These are phyloP conservation scores for Mechanitis messenoides DNA, from an alignment of 2,888 invertebrate species.

Conservation along the genomic window DNA sequence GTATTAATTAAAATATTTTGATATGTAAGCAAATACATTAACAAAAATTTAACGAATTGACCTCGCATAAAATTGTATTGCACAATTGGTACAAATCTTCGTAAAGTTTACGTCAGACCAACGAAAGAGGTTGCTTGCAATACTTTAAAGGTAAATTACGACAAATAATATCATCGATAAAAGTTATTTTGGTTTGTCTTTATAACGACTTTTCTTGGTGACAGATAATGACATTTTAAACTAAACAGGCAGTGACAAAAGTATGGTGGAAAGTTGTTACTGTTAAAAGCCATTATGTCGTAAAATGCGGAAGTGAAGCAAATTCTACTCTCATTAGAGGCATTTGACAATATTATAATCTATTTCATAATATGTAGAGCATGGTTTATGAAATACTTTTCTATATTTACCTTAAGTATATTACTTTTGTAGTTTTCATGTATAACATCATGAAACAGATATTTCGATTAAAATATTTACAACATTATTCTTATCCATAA, in stretches of 20 bases:
- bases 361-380: too few relatives aligned
- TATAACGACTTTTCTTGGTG: too few relatives aligned
- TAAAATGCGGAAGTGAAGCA: slow-evolving; percentile 22
- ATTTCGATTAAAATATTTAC: too few relatives aligned
- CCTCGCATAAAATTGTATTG: slow-evolving; percentile 48
- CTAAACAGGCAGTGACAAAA: slow-evolving; percentile 1
- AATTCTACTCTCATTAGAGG: slow-evolving; percentile 11
- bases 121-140: slow-evolving; percentile 43
- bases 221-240: slow-evolving; percentile 34
- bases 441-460: too few relatives aligned
- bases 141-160: too few relatives aligned
- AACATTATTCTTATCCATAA: too few relatives aligned
- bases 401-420: too few relatives aligned
- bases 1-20: slow-evolving; percentile 37
- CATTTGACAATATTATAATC: slow-evolving; percentile 3
- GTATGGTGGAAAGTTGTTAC: slow-evolving; percentile 24
- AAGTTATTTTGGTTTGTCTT: not conserved
- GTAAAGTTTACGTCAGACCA: slow-evolving; percentile 57
- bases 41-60: slow-evolving; percentile 30
- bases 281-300: slow-evolving; percentile 22
- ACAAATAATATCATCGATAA: not conserved
- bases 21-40: slow-evolving; percentile 49
- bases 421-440: too few relatives aligned
- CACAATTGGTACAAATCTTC: slow-evolving; percentile 65
- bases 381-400: too few relatives aligned